Conservation (phyloP, 2,113 vertebrate genomes). For the Podocnemis expansa region DNA sequence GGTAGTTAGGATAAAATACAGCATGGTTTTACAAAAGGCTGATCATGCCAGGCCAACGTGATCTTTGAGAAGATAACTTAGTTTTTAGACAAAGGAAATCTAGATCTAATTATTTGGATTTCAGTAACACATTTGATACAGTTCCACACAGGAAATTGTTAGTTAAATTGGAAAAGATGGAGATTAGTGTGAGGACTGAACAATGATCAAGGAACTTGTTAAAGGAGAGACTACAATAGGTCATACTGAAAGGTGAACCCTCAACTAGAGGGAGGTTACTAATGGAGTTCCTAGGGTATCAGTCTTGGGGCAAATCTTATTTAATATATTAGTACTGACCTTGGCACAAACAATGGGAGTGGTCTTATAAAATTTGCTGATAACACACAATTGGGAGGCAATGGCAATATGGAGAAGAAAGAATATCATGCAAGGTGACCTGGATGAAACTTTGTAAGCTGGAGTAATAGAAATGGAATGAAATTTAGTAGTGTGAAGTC, state of each 20-base stretch:
- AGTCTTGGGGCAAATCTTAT: neutral
- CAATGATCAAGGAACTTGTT: neutral
- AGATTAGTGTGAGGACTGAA: neutral
- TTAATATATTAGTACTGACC: neutral
- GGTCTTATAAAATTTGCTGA: neutral
- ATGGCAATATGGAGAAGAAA: neutral
- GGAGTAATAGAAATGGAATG: neutral
- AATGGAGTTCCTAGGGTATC: neutral
- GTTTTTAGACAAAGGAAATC: neutral
- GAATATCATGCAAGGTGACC: neutral
- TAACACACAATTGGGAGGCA: neutral
- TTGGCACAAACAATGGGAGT: neutral
- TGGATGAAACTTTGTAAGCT: neutral
- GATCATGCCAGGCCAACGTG: neutral
- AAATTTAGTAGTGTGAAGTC: neutral
- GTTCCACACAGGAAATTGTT: neutral
- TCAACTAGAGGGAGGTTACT: neutral
- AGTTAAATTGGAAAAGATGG: neutral
- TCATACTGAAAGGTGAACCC: neutral
- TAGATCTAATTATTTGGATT: neutral
- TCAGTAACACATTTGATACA: neutral
- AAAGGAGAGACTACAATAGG: neutral
- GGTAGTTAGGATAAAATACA: neutral
- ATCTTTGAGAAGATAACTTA: neutral
- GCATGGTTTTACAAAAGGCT: neutral